These are phyloP conservation scores for Amiota communis DNA, from an alignment of 2,888 invertebrate species.

Conservation along the genomic window DNA sequence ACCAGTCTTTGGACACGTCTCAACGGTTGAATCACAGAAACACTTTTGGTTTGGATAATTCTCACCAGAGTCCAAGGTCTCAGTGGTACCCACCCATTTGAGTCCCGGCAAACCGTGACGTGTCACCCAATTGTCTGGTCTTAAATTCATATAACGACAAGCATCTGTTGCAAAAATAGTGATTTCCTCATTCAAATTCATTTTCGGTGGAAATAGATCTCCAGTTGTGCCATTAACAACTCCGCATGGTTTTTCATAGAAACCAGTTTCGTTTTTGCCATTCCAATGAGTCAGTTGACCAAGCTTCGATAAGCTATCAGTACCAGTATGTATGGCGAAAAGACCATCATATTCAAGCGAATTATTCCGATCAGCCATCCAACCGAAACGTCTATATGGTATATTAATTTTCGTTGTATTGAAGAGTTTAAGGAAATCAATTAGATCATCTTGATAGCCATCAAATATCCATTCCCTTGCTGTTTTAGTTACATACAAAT, in stretches of 20 bases:
- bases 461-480: constrained; percentile 83
- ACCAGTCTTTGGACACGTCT: constrained; percentile 76
- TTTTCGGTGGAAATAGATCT: constrained; percentile 84
- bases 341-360: constrained; percentile 83
- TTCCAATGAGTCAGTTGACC: constrained; percentile 85
- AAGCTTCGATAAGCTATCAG: constrained; percentile 77
- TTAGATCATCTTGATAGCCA: constrained; percentile 84
- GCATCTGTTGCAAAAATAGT: constrained; percentile 84
- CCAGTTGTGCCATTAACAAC: constrained; percentile 83
- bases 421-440: constrained; percentile 76
- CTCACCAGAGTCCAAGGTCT: constrained; percentile 83
- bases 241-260: constrained; percentile 79
- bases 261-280: constrained; percentile 75
- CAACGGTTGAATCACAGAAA: constrained; percentile 77
- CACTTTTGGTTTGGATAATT: constrained; percentile 78
- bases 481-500: constrained; percentile 77
- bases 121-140: constrained; percentile 48
- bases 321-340: constrained; percentile 85
- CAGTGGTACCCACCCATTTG: constrained; percentile 76
- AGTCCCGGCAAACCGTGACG: constrained; percentile 60
- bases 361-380: constrained; percentile 87
- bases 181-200: constrained; percentile 75
- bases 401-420: constrained; percentile 74
- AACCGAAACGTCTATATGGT: constrained; percentile 86
- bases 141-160: constrained; percentile 80